A percentile compares a stretch with the other conserved stretches of the same genome.
These are phyloP conservation scores for Passerina amoena DNA, from an alignment of 2,113 vertebrate species.

Conservation along the genomic window DNA sequence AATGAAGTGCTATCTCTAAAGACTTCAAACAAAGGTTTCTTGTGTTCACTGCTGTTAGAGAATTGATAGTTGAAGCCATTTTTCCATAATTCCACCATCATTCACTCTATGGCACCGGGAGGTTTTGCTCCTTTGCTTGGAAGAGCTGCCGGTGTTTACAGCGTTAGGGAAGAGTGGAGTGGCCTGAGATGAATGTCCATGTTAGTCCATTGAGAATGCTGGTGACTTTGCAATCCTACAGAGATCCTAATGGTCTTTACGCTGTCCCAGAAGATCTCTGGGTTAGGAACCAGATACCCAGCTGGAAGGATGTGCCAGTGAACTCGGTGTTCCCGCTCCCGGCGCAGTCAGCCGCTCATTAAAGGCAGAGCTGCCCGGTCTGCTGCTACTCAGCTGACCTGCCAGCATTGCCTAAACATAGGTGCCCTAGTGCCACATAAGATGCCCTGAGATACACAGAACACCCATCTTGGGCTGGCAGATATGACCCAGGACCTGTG, in stretches of 20 bases:
- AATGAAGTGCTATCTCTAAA: neutral
- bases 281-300: neutral
- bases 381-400: neutral
- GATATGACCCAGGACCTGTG: neutral
- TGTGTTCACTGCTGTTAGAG: neutral
- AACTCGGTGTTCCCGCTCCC: neutral
- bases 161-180: neutral
- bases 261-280: neutral
- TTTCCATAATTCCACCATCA: neutral
- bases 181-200: neutral
- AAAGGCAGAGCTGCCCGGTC: neutral
- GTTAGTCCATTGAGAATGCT: neutral
- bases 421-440: neutral
- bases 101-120: neutral
- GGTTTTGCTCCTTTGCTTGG: neutral
- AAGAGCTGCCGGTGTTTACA: neutral
- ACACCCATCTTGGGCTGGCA: neutral
- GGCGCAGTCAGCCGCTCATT: neutral
- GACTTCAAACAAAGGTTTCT: neutral
- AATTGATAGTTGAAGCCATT: neutral
- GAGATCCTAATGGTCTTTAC: neutral
- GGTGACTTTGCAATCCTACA: neutral
- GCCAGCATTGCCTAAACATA: neutral
- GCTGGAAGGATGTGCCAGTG: neutral
- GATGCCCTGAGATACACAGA: neutral